Evolutionary conservation across 1,140 invertebrate species (phyloP), one percentile per base, ranked within the genome.

Genomic region (Bombus sylvicola): DNA sequence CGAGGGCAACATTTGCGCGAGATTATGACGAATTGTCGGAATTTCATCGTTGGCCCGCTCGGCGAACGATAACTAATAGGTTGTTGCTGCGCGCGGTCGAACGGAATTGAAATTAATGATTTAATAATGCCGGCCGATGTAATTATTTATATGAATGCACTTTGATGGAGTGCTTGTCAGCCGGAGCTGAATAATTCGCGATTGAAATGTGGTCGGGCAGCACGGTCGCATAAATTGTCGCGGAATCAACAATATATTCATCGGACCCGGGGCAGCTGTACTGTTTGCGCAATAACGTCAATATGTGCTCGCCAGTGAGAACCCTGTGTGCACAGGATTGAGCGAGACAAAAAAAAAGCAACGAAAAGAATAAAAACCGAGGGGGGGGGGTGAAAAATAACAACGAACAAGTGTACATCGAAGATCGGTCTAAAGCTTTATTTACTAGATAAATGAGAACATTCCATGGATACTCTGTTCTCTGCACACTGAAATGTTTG

Each of bases 221-320:
- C 87, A 88, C 84, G 88, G 89, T 88, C 86, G 91, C 88, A 92
- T 93, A 93, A 93, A 93, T 93, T 93, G 90, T 91, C 91, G 85
- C 89, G 83, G 89, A 92, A 92, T 93, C 93, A 93, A 93, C 92
- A 93, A 93, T 93, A 92, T 90, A 93, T 93, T 93, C 92, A 93
- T 93, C 87, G 87, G 82, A 77, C 82, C 71, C 72, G 77, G 75
- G 68, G 72, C 80, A 77, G 47, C 82, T 66, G 77, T 82, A 87
- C 77, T 92, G 85, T 91, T 92, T 92, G 86, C 85, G 71, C 87
- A 85, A 90, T 88, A 90, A 87, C 85, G 88, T 92, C 87, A 91
- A 91, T 90, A 90, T 85, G 77, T 88, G 83, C 88, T 41, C 72
- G 81, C 41, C 66, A 86, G 77, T 83, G 86, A 90, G 90, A 84